Evolutionary conservation across 2,797 vertebrate genomes (phyloP), one percentile per base, ranked within the genome.

Genomic region (Thunnus albacares): DNA sequence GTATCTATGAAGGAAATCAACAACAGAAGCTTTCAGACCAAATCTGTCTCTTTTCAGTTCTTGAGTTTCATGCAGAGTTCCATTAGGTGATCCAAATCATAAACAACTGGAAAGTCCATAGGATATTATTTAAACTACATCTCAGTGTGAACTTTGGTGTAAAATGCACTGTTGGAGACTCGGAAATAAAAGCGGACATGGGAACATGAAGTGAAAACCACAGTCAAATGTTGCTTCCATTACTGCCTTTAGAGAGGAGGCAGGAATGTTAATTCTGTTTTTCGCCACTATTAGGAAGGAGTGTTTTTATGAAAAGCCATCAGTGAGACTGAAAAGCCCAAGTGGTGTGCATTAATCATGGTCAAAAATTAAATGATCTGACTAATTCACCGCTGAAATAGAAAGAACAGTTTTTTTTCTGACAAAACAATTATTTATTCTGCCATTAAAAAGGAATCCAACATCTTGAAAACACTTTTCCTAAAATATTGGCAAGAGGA

Each of bases 1-100:
- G 95, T 97, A 92, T 97, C 98, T 99, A 92, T 38, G 88, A 85
- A 90, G 86, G 85, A 55, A 90, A 96, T 93, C 85, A 88, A 93
- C 86, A 92, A 78, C 75, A 92, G 65, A 87, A 72, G 81, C 80
- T 86, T 91, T 89, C 57, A 91, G 68, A 63, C 59, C 30, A 58
- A 49, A 24, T 62, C 68, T 33, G 68, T 68, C 63, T 75, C 63
- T 73, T 74, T 79, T 59, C 64, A 66, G 45, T 30, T 86, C 65
- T 82, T 49, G 5, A 52, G 38, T 80, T 84, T 84, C 81, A 84
- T 56, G 80, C 35, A 84, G 76, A 53, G 38, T 56, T 87, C 84
- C 80, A 87, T 85, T 81, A 81, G 75, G 61, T 70, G 49, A 71
- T 84, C 75, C 71, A 63, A 67, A 78, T 59, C 63, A 61, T 76